Conservation (phyloP, 2,113 vertebrate genomes). For the Ceuthmochares aereus region DNA sequence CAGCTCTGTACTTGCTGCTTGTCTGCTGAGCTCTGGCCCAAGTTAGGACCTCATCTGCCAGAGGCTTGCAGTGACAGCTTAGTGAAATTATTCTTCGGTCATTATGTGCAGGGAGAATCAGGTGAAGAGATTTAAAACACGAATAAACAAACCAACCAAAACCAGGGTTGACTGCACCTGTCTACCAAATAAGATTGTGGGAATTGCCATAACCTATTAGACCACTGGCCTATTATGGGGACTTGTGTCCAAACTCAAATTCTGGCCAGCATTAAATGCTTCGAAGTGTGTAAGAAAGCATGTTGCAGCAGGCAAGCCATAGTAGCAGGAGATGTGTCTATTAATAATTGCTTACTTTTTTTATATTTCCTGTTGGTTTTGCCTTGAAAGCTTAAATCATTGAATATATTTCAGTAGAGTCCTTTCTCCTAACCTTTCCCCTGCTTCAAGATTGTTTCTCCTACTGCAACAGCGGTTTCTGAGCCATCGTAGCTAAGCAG, state of each 20-base stretch:
- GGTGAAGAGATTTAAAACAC: background rate
- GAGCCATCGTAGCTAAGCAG: background rate
- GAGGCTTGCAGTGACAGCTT: background rate
- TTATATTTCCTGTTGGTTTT: background rate
- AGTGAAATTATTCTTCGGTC: background rate
- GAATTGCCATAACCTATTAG: constrained; percentile 19
- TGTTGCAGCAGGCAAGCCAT: background rate
- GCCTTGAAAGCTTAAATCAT: background rate
- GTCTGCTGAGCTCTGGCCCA: constrained; percentile 20
- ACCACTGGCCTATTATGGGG: background rate
- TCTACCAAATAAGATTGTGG: background rate
- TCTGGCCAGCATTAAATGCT: background rate
- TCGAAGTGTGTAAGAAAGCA: background rate
- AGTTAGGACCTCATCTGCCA: constrained; percentile 16
- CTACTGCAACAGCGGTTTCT: background rate
- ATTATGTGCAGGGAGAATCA: background rate
- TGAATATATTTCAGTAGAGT: background rate
- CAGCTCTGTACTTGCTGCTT: background rate
- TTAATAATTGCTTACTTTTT: background rate
- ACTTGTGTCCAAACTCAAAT: background rate
- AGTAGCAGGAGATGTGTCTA: background rate
- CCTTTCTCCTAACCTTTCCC: background rate
- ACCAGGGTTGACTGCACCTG: background rate
- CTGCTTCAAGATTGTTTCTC: background rate
- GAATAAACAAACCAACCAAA: background rate